A percentile compares a stretch with the other conserved stretches of the same genome.
Conservation (phyloP, 2,113 vertebrate species). For the Neopipo cinnamomea region DNA sequence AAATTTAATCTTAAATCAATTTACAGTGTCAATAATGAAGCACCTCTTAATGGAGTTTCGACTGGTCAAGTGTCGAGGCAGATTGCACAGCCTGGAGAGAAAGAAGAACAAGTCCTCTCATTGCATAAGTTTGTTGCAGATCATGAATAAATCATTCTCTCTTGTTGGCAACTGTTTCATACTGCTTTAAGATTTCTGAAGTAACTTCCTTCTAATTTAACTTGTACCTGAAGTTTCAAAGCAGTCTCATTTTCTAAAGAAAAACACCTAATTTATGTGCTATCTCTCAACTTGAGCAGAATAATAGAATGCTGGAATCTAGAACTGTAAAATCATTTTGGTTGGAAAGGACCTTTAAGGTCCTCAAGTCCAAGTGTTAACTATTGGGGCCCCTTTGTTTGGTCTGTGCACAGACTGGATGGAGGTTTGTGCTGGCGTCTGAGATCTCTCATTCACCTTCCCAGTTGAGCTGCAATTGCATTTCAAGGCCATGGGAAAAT, state of each 20-base stretch:
- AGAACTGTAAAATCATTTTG: accelerated
- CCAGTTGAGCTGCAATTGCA: not conserved
- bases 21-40: conserved; percentile 73
- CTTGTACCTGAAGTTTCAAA: conserved; percentile 53
- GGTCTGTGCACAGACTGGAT: not conserved
- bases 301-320: accelerated
- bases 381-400: not conserved
- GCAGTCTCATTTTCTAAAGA: not conserved
- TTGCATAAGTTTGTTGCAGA: conserved; percentile 18
- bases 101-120: conserved; percentile 20
- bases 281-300: conserved; percentile 21
- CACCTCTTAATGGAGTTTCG: conserved; percentile 55
- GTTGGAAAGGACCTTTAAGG: not conserved
- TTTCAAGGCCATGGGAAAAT: not conserved
- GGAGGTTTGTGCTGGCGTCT: not conserved
- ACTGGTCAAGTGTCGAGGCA: conserved; percentile 33
- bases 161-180: conserved; percentile 16
- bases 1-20: conserved; percentile 67
- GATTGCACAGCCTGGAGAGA: conserved; percentile 5
- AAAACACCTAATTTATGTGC: conserved; percentile 40
- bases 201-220: conserved; percentile 45
- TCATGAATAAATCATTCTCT: conserved; percentile 64
- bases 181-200: conserved; percentile 27
- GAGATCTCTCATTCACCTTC: not conserved
- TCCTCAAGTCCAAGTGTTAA: accelerated